These are phyloP conservation scores for Clostera curtula DNA, from an alignment of 2,888 invertebrate genomes.

Conservation along the genomic window DNA sequence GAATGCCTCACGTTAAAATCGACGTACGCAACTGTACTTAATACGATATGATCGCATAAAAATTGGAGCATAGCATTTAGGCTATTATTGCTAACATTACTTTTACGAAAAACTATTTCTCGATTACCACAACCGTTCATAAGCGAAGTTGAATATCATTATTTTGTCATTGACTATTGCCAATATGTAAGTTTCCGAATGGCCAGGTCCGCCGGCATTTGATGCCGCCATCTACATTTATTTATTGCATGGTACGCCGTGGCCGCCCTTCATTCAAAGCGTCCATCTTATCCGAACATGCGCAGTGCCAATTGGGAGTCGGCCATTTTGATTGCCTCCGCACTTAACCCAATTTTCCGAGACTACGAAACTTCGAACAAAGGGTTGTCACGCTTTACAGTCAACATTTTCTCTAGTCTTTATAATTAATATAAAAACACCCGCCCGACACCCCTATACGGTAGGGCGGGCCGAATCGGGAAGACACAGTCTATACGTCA, in stretches of 20 bases:
- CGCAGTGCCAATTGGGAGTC: constrained; percentile 31
- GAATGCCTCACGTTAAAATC: constrained; percentile 30
- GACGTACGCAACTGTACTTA: constrained; percentile 35
- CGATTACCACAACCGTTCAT: constrained; percentile 75
- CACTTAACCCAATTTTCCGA: constrained; percentile 62
- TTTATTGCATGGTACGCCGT: constrained; percentile 49
- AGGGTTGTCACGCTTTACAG: constrained; percentile 48
- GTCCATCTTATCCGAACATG: constrained; percentile 56
- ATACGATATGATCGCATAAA: constrained; percentile 65
- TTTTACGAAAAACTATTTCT: constrained; percentile 70
- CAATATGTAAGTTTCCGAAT: constrained; percentile 58
- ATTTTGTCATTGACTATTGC: constrained; percentile 68
- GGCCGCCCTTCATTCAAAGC: constrained; percentile 34
- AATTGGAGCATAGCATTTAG: constrained; percentile 65
- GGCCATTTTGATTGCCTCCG: constrained; percentile 63
- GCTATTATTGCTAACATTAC: constrained; percentile 72
- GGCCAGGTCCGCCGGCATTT: constrained; percentile 45
- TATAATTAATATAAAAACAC: constrained; percentile 52
- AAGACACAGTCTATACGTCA: constrained; percentile 36
- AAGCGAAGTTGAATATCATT: constrained; percentile 73
- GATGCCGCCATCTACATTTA: constrained; percentile 48
- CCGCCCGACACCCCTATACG: constrained; percentile 21
- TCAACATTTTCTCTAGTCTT: constrained; percentile 39
- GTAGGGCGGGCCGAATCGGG: constrained; percentile 32
- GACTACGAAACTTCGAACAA: constrained; percentile 44